Percentiles rank a stretch among this genome's conserved stretches.
phyloP scores from a whole-genome alignment of 2,113 vertebrate genomes.

The Pao palembangensis region DNA sequence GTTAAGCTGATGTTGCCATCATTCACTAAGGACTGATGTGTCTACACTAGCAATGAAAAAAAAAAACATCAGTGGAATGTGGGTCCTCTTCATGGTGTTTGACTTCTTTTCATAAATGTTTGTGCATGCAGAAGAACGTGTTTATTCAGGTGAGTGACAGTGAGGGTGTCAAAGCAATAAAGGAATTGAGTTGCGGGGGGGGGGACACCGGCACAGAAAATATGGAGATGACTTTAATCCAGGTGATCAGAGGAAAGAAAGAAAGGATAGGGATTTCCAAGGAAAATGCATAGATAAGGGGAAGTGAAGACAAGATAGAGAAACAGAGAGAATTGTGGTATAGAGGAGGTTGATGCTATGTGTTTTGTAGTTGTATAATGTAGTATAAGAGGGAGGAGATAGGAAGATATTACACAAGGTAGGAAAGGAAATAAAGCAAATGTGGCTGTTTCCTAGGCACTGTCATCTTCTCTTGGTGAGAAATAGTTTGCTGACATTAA shows the following conservation, averaged over 20 bases:
- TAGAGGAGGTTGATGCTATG: not conserved
- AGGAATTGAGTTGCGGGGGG: slow-evolving; percentile 63
- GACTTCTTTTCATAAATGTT: slow-evolving; percentile 37
- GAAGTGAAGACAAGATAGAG: slow-evolving; percentile 1
- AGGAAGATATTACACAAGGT: slow-evolving; percentile 28
- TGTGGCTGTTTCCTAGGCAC: slow-evolving; percentile 30
- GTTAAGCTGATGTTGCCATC: slow-evolving; percentile 37
- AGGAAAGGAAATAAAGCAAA: slow-evolving; percentile 33
- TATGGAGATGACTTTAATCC: slow-evolving; percentile 48
- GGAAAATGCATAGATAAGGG: not conserved
- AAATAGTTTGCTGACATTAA: slow-evolving; percentile 30
- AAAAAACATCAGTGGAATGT: slow-evolving; percentile 36
- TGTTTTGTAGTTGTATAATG: slow-evolving; percentile 15
- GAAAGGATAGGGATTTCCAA: slow-evolving; percentile 10
- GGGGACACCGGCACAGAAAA: slow-evolving; percentile 66
- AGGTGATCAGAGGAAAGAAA: slow-evolving; percentile 22
- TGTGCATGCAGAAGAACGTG: slow-evolving; percentile 4
- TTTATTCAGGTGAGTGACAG: slow-evolving; percentile 19
- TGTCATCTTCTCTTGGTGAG: slow-evolving; percentile 55
- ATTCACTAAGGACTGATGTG: slow-evolving; percentile 54
- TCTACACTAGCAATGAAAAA: slow-evolving; percentile 38
- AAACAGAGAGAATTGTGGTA: not conserved
- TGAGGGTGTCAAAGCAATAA: slow-evolving; percentile 43
- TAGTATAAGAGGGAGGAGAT: slow-evolving; percentile 8
- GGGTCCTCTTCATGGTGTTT: slow-evolving; percentile 25